phyloP scores from a whole-genome alignment of 1,140 invertebrate species.

The Pseudomyrmex concolor region DNA sequence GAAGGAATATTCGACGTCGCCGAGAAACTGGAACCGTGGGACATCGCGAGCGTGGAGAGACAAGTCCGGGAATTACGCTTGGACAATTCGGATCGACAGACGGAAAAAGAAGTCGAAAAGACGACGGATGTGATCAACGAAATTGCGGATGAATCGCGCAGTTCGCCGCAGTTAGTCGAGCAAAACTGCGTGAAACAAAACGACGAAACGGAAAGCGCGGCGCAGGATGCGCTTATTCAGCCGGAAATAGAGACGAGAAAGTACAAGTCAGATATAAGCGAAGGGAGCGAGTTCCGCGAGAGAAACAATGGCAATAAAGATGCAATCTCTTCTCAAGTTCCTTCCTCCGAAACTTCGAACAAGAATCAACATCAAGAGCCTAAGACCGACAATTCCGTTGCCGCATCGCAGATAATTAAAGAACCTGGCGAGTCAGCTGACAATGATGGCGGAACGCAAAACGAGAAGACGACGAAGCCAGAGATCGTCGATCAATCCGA shows the following conservation, averaged over 20 bases:
- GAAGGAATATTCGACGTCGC: conserved; percentile 39
- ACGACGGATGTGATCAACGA: background rate
- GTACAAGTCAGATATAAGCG: background rate
- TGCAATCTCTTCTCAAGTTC: background rate
- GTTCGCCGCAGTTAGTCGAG: background rate
- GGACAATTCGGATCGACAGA: conserved; percentile 34
- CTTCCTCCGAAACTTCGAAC: too few species aligned
- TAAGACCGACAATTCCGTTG: background rate
- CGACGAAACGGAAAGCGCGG: background rate
- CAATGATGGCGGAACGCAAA: background rate
- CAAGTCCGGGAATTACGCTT: conserved; percentile 50
- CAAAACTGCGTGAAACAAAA: background rate
- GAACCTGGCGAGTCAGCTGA: background rate
- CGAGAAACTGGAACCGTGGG: conserved; percentile 66
- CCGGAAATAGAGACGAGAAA: background rate
- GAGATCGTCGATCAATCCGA: background rate
- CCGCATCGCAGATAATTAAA: background rate
- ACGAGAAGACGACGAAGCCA: conserved; percentile 14
- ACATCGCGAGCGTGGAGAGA: conserved; percentile 56
- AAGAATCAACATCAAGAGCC: background rate
- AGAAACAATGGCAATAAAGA: background rate
- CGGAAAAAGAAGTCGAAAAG: background rate
- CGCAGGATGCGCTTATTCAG: background rate
- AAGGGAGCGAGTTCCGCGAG: background rate
- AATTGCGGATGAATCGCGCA: background rate